A percentile compares a stretch with the other conserved stretches of the same genome.
phyloP scores from a whole-genome alignment of 2,797 vertebrate genomes.

The Linurgus olivaceus region DNA sequence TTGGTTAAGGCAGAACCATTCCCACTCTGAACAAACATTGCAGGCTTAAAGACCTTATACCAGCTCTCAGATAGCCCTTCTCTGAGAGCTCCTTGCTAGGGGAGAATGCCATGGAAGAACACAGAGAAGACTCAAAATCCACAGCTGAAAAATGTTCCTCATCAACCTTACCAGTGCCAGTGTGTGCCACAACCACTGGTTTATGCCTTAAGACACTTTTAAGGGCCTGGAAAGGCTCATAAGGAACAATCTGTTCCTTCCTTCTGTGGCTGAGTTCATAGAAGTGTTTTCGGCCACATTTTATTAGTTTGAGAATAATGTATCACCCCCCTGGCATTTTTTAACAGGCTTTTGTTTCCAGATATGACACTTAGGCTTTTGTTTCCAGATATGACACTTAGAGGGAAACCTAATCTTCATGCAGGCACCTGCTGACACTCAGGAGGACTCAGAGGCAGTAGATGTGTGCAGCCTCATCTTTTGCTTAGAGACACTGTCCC shows the following conservation, averaged over 20 bases:
- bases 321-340: neutral
- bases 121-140: neutral
- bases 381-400: neutral
- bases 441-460: neutral
- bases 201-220: neutral
- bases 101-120: neutral
- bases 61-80: neutral
- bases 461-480: neutral
- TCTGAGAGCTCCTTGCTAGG: neutral
- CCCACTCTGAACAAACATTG: neutral
- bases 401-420: neutral
- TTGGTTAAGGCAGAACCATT: neutral
- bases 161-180: neutral
- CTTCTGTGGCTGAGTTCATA: neutral
- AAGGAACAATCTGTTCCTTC: neutral
- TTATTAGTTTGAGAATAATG: neutral
- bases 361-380: neutral
- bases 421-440: neutral
- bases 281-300: rapidly evolving
- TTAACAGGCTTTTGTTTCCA: neutral
- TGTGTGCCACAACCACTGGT: neutral
- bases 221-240: neutral
- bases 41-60: neutral
- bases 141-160: neutral
- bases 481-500: neutral